phyloP scores from a whole-genome alignment of 1,140 invertebrate genomes.

The Drosophila jambulina region DNA sequence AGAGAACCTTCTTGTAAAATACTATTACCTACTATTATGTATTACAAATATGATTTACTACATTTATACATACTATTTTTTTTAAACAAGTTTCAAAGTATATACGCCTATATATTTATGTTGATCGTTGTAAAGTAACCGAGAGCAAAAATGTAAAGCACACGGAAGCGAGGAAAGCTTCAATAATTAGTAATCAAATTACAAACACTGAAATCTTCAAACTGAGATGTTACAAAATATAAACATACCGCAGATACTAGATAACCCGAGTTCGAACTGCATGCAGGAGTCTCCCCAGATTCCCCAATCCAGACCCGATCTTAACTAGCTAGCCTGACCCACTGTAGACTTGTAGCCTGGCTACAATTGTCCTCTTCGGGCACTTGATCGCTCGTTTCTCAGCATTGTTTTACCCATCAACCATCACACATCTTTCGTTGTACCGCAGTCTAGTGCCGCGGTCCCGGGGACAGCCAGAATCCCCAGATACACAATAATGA shows the following conservation, averaged over 20 bases:
- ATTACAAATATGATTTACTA: slow-evolving; percentile 65
- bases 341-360: slow-evolving; percentile 19
- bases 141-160: slow-evolving; percentile 43
- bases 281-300: slow-evolving; percentile 1
- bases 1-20: slow-evolving; percentile 69
- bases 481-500: slow-evolving; percentile 37
- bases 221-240: slow-evolving; percentile 60
- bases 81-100: slow-evolving; percentile 60
- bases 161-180: slow-evolving; percentile 31
- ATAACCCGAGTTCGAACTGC: slow-evolving; percentile 1
- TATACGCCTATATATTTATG: slow-evolving; percentile 76
- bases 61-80: slow-evolving; percentile 58
- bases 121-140: slow-evolving; percentile 78
- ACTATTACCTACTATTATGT: slow-evolving; percentile 78
- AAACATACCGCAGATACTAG: slow-evolving; percentile 25
- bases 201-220: slow-evolving; percentile 60
- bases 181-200: slow-evolving; percentile 79
- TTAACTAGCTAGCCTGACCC: slow-evolving; percentile 16
- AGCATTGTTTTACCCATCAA: slow-evolving; percentile 9
- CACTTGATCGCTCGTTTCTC: slow-evolving; percentile 9
- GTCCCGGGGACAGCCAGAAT: slow-evolving; percentile 4
- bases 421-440: slow-evolving; percentile 21
- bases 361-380: slow-evolving; percentile 7
- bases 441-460: slow-evolving; percentile 8
- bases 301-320: slow-evolving; percentile 9